Conservation (phyloP, 2,888 invertebrate species). For the Blastobasis lacticolella region DNA sequence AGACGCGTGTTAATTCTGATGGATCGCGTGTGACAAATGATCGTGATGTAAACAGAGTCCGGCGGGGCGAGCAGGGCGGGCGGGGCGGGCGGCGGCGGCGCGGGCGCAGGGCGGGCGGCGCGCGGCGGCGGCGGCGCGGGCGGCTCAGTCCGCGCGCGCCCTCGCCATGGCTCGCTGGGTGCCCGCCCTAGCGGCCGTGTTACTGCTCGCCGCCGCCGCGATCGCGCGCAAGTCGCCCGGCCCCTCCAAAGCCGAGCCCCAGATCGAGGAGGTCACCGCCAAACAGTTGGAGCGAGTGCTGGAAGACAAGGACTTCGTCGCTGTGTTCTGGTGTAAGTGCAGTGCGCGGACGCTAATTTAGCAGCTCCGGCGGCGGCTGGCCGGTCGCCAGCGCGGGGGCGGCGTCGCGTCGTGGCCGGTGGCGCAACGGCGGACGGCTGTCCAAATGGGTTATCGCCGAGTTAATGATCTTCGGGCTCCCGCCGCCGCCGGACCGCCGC, state of each 20-base stretch:
- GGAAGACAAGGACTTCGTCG: conserved; percentile 94
- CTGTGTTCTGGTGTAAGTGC: conserved; percentile 97
- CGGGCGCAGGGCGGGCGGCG: conserved; percentile 28
- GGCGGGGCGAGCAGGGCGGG: conserved; percentile 17
- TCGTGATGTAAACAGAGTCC: too few relatives aligned
- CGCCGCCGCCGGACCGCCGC: conserved; percentile 25
- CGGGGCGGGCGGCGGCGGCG: conserved; percentile 25
- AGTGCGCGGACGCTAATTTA: conserved; percentile 32
- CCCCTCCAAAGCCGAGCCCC: conserved; percentile 75
- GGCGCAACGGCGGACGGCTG: conserved; percentile 3
- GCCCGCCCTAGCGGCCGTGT: conserved; percentile 62
- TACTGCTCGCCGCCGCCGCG: conserved; percentile 72
- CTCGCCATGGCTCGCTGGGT: conserved; percentile 71
- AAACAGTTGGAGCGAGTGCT: conserved; percentile 93
- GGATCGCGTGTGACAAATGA: too few relatives aligned
- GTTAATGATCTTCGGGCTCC: conserved; percentile 61
- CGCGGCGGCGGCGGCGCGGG: conserved; percentile 38
- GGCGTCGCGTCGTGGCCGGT: conserved; percentile 50
- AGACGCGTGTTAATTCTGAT: too few relatives aligned
- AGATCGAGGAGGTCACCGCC: conserved; percentile 94
- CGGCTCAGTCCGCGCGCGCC: conserved; percentile 67
- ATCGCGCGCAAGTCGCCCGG: conserved; percentile 55
- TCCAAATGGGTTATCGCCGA: conserved; percentile 62
- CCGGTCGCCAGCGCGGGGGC: conserved; percentile 48
- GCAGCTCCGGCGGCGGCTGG: conserved; percentile 37